phyloP scores from a whole-genome alignment of 2,888 invertebrate genomes.

The Drosophila niveifrons region DNA sequence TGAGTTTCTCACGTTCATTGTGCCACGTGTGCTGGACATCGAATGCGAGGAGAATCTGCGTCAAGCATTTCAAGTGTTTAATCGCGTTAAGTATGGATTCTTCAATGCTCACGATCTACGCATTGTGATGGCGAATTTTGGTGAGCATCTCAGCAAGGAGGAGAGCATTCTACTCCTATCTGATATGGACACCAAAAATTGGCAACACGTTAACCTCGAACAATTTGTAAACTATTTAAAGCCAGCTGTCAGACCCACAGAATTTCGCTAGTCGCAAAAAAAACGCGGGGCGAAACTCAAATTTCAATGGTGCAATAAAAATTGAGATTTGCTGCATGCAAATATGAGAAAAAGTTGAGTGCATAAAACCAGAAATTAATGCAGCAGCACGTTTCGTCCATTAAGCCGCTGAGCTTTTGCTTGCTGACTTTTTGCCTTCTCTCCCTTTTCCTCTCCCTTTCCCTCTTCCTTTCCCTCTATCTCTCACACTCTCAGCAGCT shows the following conservation, averaged over 20 bases:
- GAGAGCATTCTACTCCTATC: constrained; percentile 99
- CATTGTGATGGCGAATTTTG: constrained; percentile 99
- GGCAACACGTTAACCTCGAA: constrained; percentile 92
- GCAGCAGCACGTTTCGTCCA: constrained; percentile 77
- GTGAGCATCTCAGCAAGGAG: constrained; percentile 98
- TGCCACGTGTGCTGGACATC: constrained; percentile 98
- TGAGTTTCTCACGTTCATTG: constrained; percentile 99
- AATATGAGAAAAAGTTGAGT: constrained; percentile 57
- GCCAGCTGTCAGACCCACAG: too few species aligned
- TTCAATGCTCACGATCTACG: constrained; percentile 97
- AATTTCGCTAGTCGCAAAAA: background rate
- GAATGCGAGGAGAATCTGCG: constrained; percentile 99
- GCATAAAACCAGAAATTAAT: constrained; percentile 77
- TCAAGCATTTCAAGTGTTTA: constrained; percentile 87
- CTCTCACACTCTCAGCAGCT: background rate
- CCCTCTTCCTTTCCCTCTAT: too few species aligned
- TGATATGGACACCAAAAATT: constrained; percentile 95
- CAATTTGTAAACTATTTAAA: constrained; percentile 89
- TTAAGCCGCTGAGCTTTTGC: constrained; percentile 72
- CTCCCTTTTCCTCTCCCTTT: background rate
- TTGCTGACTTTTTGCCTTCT: constrained; percentile 68
- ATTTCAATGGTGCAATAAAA: constrained; percentile 50
- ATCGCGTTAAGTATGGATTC: constrained; percentile 99
- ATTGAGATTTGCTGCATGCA: constrained; percentile 55
- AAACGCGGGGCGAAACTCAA: constrained; percentile 12